Base-by-base conservation (phyloP, 2,113 vertebrate species). In the Sinocyclocheilus grahami region DNA sequence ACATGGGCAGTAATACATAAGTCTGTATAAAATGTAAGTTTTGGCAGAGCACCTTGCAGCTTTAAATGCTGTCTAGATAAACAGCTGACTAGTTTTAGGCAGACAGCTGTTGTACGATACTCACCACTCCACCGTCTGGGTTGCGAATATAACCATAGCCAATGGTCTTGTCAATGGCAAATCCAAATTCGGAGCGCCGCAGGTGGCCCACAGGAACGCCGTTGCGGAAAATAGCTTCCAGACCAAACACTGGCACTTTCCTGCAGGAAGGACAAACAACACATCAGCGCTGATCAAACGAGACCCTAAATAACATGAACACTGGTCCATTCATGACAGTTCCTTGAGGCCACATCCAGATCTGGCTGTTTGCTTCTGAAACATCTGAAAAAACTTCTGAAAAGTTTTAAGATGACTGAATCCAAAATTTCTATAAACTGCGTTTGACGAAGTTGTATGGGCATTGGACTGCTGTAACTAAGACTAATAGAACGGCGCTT, bases 141-240 rank as follows among this genome's bases (percentile, higher is more conserved):
- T 97, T 92, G 0, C 91, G 91, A 92, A 99, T 93, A 86, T 99
- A 99, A 86, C 98, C 97, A 0, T 98, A 98, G 58, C 96, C 96
- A 0, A 99, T 93, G 39, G 96, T 97, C 95, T 96, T 99, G 89
- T 97, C 90, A 0, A 99, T 90, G 37, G 95, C 90, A 48, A 98
- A 98, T 0, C 97, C 97, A 0, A 97, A 99, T 42, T 97, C 97
- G 0, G 97, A 94, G n/a, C 97, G 94, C 0, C 97, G 96, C 82
- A 99, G 86, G 75, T 98, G 96, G 78, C 98, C 98, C 0, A 99
- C 95, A 2, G 96, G 96, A 20, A 93, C 60, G 0, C 96, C 95
- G 0, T 97, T 93, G 58, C 97, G 94, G 96, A 96, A 98, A 91
- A 99, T 86, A 0, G 97, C 97, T 91, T 99, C 98, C 91, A 99